These are phyloP conservation scores for Notolepis coatsorum DNA, from an alignment of 2,797 vertebrate species.

Conservation along the genomic window DNA sequence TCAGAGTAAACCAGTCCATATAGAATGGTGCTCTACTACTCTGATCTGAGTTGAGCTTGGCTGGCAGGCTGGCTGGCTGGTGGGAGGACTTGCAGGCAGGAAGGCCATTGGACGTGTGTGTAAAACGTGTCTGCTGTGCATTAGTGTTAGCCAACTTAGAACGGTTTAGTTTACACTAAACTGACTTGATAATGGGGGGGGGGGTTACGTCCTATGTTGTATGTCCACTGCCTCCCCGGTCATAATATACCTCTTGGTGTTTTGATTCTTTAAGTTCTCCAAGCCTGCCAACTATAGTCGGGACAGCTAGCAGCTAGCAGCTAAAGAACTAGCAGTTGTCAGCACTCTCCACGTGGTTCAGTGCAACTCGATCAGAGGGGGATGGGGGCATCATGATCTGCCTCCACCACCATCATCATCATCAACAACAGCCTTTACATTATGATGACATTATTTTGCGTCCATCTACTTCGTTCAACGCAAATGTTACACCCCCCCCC, in stretches of 20 bases:
- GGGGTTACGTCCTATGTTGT: too few species aligned
- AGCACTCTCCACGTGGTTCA: conserved; percentile 81
- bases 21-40: conserved; percentile 29
- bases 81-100: conserved; percentile 70
- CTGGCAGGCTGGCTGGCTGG: conserved; percentile 29
- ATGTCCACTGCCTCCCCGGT: fast-evolving
- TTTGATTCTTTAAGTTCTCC: background rate
- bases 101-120: conserved; percentile 68
- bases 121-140: conserved; percentile 61
- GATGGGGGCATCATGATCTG: conserved; percentile 48
- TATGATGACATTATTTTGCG: conserved; percentile 37
- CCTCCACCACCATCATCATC: conserved; percentile 37
- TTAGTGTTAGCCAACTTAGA: conserved; percentile 49
- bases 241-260: too few species aligned
- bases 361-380: conserved; percentile 76
- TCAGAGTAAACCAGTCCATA: conserved; percentile 2
- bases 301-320: conserved; percentile 13
- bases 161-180: conserved; percentile 24
- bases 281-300: background rate
- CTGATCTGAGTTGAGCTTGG: conserved; percentile 26
- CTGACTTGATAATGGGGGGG: too few species aligned
- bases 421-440: conserved; percentile 35
- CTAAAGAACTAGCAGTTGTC: conserved; percentile 80
- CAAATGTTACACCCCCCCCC: too few species aligned
- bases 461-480: conserved; percentile 6